These are phyloP conservation scores for Prionace glauca DNA, from an alignment of 2,797 vertebrate genomes.

Conservation along the genomic window DNA sequence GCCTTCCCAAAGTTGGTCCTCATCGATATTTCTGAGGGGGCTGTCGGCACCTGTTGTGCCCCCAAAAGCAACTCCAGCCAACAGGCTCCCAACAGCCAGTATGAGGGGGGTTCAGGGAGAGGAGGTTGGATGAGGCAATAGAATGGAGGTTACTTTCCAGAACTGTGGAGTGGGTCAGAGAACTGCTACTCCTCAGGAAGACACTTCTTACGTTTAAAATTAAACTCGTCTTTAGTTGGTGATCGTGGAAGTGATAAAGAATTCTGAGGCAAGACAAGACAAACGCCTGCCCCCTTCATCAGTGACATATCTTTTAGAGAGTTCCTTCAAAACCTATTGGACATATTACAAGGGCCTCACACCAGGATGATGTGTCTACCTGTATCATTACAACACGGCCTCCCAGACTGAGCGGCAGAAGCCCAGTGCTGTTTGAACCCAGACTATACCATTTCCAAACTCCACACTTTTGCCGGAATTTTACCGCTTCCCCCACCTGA, in stretches of 20 bases:
- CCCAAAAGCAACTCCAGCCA: background rate
- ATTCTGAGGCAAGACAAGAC: background rate
- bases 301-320: too few species aligned
- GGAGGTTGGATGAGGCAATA: background rate
- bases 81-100: background rate
- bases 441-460: too few species aligned
- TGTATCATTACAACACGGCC: too few species aligned
- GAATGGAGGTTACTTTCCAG: background rate
- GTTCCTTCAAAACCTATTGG: background rate
- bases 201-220: background rate
- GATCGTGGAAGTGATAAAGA: background rate
- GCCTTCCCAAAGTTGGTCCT: background rate
- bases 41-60: background rate
- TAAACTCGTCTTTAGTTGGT: background rate
- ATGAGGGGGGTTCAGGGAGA: background rate
- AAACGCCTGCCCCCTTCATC: too few species aligned
- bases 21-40: background rate
- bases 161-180: background rate
- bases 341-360: background rate
- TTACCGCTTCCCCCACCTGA: too few species aligned
- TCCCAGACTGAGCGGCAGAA: too few species aligned
- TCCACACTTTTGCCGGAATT: too few species aligned
- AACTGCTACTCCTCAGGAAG: background rate
- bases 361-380: too few species aligned
- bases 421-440: too few species aligned